Evolutionary conservation across 1,140 invertebrate species (phyloP).

Genomic region (Bombus polaris): DNA sequence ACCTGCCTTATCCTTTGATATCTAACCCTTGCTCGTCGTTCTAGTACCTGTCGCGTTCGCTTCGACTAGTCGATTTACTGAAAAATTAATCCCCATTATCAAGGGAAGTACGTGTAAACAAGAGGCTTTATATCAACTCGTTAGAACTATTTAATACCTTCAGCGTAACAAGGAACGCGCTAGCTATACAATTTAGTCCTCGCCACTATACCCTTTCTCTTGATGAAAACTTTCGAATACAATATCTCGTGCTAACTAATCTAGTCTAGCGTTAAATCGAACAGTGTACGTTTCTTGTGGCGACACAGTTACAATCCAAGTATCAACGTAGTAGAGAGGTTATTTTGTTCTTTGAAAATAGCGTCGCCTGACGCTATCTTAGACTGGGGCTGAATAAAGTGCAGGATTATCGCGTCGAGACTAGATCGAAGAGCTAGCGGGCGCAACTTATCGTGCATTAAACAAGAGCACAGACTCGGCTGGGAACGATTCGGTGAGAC

Average conservation of each 20-base stretch:
- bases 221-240: not conserved
- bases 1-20: constrained; percentile 1
- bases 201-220: not conserved
- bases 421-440: constrained; percentile 49
- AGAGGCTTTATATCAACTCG: not conserved
- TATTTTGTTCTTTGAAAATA: constrained; percentile 47
- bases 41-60: not conserved
- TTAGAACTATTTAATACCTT: not conserved
- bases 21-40: too few species aligned
- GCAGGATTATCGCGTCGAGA: constrained; percentile 47
- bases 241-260: not conserved
- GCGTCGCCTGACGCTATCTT: constrained; percentile 26
- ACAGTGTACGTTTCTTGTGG: not conserved
- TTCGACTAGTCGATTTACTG: not conserved
- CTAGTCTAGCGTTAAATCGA: not conserved
- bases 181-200: too few species aligned
- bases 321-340: not conserved
- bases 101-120: not conserved
- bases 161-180: too few species aligned
- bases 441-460: constrained; percentile 64
- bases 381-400: constrained; percentile 25
- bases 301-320: not conserved
- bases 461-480: constrained; percentile 59
- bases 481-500: constrained; percentile 62
- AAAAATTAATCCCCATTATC: not conserved